phyloP scores from a whole-genome alignment of 2,888 invertebrate genomes.

The Dicranocentrus wangi region DNA sequence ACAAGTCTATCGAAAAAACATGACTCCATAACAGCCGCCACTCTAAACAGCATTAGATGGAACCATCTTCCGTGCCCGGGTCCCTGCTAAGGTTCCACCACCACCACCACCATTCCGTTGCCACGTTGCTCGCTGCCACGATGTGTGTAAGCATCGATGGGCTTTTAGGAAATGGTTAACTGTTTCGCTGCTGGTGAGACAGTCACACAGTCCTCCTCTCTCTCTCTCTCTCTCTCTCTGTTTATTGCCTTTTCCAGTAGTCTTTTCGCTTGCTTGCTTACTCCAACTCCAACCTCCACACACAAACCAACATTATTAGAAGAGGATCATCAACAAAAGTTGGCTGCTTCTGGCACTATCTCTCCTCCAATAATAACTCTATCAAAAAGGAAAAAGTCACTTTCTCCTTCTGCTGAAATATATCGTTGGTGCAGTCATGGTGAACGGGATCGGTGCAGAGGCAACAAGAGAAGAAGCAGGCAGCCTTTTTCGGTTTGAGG shows the following conservation, averaged over 20 bases:
- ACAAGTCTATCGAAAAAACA: constrained; percentile 42
- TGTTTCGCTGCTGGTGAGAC: neutral
- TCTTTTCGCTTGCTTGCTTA: constrained; percentile 8
- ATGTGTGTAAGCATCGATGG: constrained; percentile 14
- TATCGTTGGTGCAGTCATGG: constrained; percentile 61
- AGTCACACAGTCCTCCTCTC: too few species aligned
- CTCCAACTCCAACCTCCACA: neutral
- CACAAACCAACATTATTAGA: constrained; percentile 46
- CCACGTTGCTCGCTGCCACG: too few species aligned
- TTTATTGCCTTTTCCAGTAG: constrained; percentile 2
- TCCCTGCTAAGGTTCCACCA: too few species aligned
- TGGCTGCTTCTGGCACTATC: constrained; percentile 58
- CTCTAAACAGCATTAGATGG: neutral
- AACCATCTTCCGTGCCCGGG: neutral
- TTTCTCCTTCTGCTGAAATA: constrained; percentile 63
- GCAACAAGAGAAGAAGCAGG: constrained; percentile 28
- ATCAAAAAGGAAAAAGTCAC: constrained; percentile 65
- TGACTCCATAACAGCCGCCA: constrained; percentile 32
- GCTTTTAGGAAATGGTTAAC: constrained; percentile 35
- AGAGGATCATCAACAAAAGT: constrained; percentile 57
- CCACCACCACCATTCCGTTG: too few species aligned
- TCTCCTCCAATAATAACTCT: constrained; percentile 62
- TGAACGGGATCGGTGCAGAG: constrained; percentile 47
- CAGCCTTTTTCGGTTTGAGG: constrained; percentile 49
- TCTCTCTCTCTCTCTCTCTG: constrained; percentile 12